Evolutionary conservation across 1,140 invertebrate species (phyloP).

Genomic region (Zaprionus nigranus): DNA sequence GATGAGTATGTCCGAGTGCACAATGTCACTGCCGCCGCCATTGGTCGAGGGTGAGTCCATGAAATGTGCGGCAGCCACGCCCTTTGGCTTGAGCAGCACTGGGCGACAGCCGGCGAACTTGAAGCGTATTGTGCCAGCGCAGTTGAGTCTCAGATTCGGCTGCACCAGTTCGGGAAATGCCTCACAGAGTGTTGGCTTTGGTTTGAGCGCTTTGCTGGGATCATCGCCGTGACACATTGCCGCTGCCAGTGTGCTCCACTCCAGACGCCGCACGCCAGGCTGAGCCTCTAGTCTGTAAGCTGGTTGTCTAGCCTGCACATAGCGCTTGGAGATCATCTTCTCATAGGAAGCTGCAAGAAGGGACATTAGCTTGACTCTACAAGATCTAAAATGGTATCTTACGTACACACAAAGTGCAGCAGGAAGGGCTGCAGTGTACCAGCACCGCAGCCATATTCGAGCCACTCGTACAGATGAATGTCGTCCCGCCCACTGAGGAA

Average conservation of each 20-base stretch:
- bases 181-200: conserved; percentile 65
- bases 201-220: conserved; percentile 74
- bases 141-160: conserved; percentile 71
- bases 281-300: conserved; percentile 61
- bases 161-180: conserved; percentile 67
- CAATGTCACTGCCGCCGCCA: conserved; percentile 34
- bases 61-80: conserved; percentile 16
- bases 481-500: conserved; percentile 72
- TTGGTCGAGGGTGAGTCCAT: conserved; percentile 43
- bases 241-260: conserved; percentile 76
- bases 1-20: conserved; percentile 73
- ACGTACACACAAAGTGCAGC: conserved; percentile 65
- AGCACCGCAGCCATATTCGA: conserved; percentile 73
- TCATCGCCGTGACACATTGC: conserved; percentile 84
- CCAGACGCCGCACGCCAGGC: conserved; percentile 73
- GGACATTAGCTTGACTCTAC: neutral
- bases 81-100: conserved; percentile 69
- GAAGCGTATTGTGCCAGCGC: conserved; percentile 74
- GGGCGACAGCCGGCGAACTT: conserved; percentile 81
- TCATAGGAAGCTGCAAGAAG: conserved; percentile 47
- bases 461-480: conserved; percentile 80
- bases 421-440: conserved; percentile 75
- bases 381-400: neutral
- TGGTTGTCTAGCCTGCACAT: conserved; percentile 32
- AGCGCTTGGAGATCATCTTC: conserved; percentile 46